Conservation (phyloP, 1,140 invertebrate species). For the Atta texana region DNA sequence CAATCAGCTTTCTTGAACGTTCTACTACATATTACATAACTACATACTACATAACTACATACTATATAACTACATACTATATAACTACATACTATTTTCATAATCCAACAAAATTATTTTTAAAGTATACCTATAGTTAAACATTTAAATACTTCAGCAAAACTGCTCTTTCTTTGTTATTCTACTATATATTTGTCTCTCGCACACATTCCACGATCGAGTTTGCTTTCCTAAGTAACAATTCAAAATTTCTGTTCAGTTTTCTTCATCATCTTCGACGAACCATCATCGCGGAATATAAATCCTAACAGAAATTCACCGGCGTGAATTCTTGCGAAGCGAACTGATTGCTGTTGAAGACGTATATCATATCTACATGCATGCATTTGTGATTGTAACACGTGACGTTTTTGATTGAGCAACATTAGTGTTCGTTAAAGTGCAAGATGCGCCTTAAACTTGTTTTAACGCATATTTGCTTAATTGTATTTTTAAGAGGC, state of each 20-base stretch:
- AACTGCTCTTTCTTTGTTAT: neutral
- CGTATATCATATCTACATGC: neutral
- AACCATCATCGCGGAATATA: neutral
- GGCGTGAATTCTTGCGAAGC: neutral
- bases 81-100: no score
- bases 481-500: constrained; percentile 26
- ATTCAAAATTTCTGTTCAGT: constrained; percentile 1
- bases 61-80: no score
- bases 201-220: constrained; percentile 17
- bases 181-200: neutral
- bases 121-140: no score
- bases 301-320: constrained; percentile 11
- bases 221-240: neutral
- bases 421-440: neutral
- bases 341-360: neutral
- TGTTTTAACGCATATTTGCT: constrained; percentile 39
- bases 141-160: no score
- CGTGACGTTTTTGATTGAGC: neutral
- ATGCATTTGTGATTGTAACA: neutral
- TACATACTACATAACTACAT: no score
- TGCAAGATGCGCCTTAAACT: neutral
- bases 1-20: no score
- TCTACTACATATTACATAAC: no score
- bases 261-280: neutral
- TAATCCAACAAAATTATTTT: no score